phyloP scores from a whole-genome alignment of 1,140 invertebrate species.

The Habropoda laboriosa region DNA sequence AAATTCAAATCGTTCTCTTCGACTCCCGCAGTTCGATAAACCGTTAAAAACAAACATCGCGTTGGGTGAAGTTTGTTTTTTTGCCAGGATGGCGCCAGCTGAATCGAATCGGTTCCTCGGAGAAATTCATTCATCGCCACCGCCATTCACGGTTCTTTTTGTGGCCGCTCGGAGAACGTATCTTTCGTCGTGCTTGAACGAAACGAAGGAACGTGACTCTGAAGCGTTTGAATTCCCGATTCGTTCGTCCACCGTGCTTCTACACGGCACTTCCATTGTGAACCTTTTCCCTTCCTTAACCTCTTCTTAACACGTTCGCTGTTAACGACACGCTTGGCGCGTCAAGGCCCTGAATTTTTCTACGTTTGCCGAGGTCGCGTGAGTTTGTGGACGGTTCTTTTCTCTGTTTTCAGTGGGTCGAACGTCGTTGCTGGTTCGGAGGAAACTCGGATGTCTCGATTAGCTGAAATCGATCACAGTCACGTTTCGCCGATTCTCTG shows the following conservation, averaged over 20 bases:
- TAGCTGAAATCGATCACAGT: too few species aligned
- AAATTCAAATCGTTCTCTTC: not conserved
- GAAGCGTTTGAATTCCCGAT: not conserved
- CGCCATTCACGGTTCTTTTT: not conserved
- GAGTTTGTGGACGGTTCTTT: too few species aligned
- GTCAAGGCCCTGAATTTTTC: too few species aligned
- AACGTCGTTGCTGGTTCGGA: too few species aligned
- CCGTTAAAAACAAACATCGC: not conserved
- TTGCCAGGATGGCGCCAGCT: too few species aligned
- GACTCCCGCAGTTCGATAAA: not conserved
- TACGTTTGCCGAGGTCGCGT: too few species aligned
- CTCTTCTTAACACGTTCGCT: too few species aligned
- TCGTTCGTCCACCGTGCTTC: not conserved
- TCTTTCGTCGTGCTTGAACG: not conserved
- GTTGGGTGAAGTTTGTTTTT: not conserved
- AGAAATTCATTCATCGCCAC: not conserved
- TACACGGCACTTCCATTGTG: not conserved
- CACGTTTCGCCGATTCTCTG: too few species aligned
- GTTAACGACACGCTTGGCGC: too few species aligned
- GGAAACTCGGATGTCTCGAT: too few species aligned
- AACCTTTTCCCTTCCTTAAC: not conserved
- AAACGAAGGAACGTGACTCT: not conserved
- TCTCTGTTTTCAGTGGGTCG: too few species aligned
- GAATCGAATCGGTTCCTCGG: not conserved
- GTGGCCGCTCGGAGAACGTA: too few species aligned